Evolutionary conservation across 2,797 vertebrate genomes (phyloP).

Genomic region (Anguilla obscura): DNA sequence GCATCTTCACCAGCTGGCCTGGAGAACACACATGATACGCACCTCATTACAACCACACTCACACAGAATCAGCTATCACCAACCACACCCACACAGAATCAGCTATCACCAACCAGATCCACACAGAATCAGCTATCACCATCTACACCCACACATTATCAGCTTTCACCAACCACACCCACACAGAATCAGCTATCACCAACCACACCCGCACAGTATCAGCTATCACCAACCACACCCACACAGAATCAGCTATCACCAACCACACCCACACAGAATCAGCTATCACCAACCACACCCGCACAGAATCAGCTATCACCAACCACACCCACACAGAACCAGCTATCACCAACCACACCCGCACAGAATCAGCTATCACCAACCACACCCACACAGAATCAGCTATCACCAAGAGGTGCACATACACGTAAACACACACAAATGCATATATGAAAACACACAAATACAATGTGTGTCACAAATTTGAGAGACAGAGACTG

Average conservation of each 20-base stretch:
- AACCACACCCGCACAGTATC: neutral
- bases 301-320: neutral
- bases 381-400: too few relatives aligned
- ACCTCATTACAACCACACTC: neutral
- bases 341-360: neutral
- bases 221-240: neutral
- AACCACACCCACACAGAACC: neutral
- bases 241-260: neutral
- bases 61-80: neutral
- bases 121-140: neutral
- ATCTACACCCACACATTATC: neutral
- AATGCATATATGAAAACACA: neutral
- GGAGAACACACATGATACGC: neutral
- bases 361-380: neutral
- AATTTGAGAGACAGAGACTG: neutral
- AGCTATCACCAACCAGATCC: neutral
- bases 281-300: neutral
- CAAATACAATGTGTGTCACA: neutral
- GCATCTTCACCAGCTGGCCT: conserved; percentile 94
- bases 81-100: neutral
- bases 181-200: too few relatives aligned
- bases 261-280: neutral
- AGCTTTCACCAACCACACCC: too few relatives aligned
- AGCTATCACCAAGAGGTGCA: neutral
- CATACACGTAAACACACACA: neutral